phyloP scores from a whole-genome alignment of 2,797 vertebrate genomes.

The Diglossa cyanea region DNA sequence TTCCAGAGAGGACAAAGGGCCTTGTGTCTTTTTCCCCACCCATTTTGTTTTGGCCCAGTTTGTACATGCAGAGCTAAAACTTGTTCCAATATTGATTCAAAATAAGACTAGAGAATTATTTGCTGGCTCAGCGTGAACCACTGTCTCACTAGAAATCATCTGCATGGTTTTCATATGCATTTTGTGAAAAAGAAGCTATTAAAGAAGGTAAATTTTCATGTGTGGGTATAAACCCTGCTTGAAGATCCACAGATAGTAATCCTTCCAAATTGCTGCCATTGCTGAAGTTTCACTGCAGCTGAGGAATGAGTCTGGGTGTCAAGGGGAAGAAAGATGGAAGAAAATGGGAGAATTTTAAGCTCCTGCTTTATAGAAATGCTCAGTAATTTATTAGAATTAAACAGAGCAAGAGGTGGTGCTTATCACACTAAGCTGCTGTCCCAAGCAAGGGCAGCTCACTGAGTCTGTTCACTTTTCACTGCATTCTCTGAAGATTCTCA shows the following conservation, averaged over 20 bases:
- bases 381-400: neutral
- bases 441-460: neutral
- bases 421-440: rapidly evolving
- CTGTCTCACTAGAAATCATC: slow-evolving; percentile 4
- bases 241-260: neutral
- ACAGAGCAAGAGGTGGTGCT: neutral
- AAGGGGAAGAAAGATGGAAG: neutral
- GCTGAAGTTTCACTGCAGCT: neutral
- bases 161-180: neutral
- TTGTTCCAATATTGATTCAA: slow-evolving; percentile 25
- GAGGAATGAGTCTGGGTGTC: neutral
- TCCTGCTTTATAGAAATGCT: neutral
- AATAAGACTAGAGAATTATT: slow-evolving; percentile 40
- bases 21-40: slow-evolving; percentile 47
- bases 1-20: slow-evolving; percentile 57
- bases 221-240: neutral
- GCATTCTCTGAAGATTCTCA: neutral
- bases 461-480: neutral
- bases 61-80: neutral
- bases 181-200: neutral
- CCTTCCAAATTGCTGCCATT: neutral
- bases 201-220: neutral
- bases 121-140: slow-evolving; percentile 1
- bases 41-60: neutral
- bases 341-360: neutral